Evolutionary conservation across 2,888 invertebrate genomes (phyloP), one percentile per base, ranked within the genome.

Genomic region (Caprella mutica): DNA sequence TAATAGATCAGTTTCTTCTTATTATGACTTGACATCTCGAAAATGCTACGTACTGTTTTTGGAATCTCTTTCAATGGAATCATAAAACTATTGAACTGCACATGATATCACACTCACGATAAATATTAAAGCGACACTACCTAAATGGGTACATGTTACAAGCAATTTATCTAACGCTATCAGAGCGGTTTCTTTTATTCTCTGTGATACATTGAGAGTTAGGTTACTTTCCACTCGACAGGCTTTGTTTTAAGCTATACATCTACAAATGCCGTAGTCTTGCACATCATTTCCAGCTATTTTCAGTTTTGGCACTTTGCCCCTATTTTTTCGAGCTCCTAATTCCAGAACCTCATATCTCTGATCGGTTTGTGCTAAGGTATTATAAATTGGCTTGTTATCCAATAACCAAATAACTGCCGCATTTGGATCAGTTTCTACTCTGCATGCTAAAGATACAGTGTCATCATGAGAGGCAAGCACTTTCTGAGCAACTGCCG

Each of bases 211-310:
- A 6, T 78, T 74, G 56, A 91, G 71, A 14, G 81, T 83, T 14
- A 89, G 74, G 70, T 85, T 86, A 44, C 80, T 80, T 69, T 86
- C 86, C 63, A 82, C 83, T 2, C 80, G 79, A 1, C 91, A 91
- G 0, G 86, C 91, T 0, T 78, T 71, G 74, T 86, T 88, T 68
- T 77, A 80, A 1, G 85, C 86, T 67, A 79, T 77, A 72, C 92
- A 92, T 56, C 84, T 81, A 75, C 90, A 91, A 66, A 86, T 84
- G 3, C 90, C 91, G 2, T 86, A 84, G 70, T 89, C 86, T 50
- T 81, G 78, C 69, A 84, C 85, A 67, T 84, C 86, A 66, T 87
- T 84, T 71, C 89, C 86, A 67, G 79, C 81, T 63, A 91, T 81
- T 58, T 86, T 88, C 63, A 91, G 77, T 71, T 88, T 89, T 67